Base-by-base conservation (phyloP, 2,113 vertebrate species). In the Copsychus sechellarum region DNA sequence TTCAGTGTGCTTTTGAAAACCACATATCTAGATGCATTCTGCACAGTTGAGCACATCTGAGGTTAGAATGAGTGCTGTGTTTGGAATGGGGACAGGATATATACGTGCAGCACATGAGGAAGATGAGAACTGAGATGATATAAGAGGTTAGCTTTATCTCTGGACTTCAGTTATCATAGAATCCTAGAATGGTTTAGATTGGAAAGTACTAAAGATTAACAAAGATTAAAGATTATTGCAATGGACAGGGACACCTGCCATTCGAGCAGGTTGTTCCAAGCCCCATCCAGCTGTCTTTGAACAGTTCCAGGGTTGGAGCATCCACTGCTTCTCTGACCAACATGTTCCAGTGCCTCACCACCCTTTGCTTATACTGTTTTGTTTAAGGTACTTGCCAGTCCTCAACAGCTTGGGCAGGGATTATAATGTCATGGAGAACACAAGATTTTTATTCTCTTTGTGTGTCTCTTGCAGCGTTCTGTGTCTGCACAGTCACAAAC, bases 391-490 rank as follows among this genome's bases (percentile, higher is more conserved):
- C 38, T 84, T 40, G 2, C 36, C 29, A 45, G 36, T 62, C 43
- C 81, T 96, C 82, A 69, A 42, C 76, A 79, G 12, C 20, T 74
- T 1, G 15, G 64, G 60, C 45, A 86, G 86, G 47, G 86, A 43
- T 88, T 31, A 53, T 42, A 65, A 22, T 33, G 20, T 88, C n/a
- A 90, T 93, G 71, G 74, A 95, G 54, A 94, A 82, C 48, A 76
- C 45, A 48, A 92, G 42, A 33, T 62, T 64, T 97, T 97, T 95
- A 97, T 96, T 97, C 40, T 88, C 20, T 96, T 76, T 97, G 29
- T 97, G 90, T 96, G 29, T 97, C 88, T 97, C 96, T 97, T 97
- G n/a, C 97, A 98, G 98, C 97, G 86, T 93, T 97, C 96, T 80
- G 96, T 95, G 50, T 98, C 98, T 97, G 97, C 94, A 38, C 97